Percentiles rank a stretch among this genome's conserved stretches.
Evolutionary conservation across 2,888 invertebrate genomes (phyloP).

Genomic region (Panopea generosa): DNA sequence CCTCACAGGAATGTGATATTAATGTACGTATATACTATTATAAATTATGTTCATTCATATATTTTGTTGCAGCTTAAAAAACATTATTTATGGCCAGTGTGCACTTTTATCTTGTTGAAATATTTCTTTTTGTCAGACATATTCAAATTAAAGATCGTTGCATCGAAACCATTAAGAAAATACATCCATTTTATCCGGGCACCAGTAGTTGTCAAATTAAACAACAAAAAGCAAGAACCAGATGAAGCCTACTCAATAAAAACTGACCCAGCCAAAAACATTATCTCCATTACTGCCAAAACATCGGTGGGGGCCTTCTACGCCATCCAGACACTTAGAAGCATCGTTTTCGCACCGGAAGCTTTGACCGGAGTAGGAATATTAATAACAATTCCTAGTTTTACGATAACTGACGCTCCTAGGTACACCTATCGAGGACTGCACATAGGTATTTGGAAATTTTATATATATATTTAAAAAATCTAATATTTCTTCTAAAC

Average conservation of each 20-base stretch:
- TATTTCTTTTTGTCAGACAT: too few relatives aligned
- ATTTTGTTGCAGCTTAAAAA: too few relatives aligned
- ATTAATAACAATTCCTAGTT: slow-evolving; percentile 51
- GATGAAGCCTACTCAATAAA: slow-evolving; percentile 71
- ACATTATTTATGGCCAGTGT: too few relatives aligned
- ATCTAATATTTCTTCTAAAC: too few relatives aligned
- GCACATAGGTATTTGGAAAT: slow-evolving; percentile 68
- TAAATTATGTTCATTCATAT: too few relatives aligned
- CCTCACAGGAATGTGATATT: too few relatives aligned
- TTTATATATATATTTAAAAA: too few relatives aligned
- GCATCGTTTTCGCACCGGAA: slow-evolving; percentile 46
- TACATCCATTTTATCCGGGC: slow-evolving; percentile 31
- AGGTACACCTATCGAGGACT: slow-evolving; percentile 80
- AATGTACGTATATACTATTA: too few relatives aligned
- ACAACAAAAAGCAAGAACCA: slow-evolving; percentile 28
- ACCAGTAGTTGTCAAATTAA: slow-evolving; percentile 24
- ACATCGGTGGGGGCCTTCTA: slow-evolving; percentile 73
- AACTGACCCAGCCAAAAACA: slow-evolving; percentile 53
- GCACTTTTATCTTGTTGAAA: too few relatives aligned
- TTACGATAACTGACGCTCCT: slow-evolving; percentile 72
- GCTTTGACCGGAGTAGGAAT: slow-evolving; percentile 22
- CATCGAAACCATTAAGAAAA: slow-evolving; percentile 27
- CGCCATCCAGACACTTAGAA: slow-evolving; percentile 73
- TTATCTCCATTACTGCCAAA: slow-evolving; percentile 65
- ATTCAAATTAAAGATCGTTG: slow-evolving; percentile 38